phyloP scores from a whole-genome alignment of 2,888 invertebrate genomes.

The Scelioninae gen. 1 region DNA sequence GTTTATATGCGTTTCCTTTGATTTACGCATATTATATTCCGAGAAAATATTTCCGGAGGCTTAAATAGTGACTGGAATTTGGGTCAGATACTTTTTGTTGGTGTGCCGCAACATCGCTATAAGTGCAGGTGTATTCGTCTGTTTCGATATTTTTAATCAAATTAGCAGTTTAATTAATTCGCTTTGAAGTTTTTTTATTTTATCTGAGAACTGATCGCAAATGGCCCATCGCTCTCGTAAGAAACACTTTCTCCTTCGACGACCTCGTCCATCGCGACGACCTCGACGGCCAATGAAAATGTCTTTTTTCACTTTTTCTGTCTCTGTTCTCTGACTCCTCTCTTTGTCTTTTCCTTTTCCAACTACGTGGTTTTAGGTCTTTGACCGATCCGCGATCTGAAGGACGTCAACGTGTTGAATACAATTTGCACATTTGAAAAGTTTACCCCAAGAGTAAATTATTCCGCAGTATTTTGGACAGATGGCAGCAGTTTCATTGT shows the following conservation, averaged over 20 bases:
- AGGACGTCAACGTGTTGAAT: constrained; percentile 51
- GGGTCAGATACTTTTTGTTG: constrained; percentile 7
- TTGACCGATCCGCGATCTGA: constrained; percentile 60
- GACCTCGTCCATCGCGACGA: constrained; percentile 67
- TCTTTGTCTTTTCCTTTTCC: constrained; percentile 30
- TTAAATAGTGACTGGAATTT: constrained; percentile 3
- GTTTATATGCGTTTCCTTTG: constrained; percentile 54
- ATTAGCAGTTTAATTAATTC: constrained; percentile 3
- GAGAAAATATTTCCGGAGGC: constrained; percentile 15
- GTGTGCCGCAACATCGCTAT: too few species aligned
- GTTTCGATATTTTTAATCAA: neutral
- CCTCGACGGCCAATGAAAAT: constrained; percentile 65
- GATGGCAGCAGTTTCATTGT: too few species aligned
- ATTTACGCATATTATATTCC: constrained; percentile 45
- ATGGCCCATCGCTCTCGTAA: constrained; percentile 36
- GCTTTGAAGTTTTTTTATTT: neutral
- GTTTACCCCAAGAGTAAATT: neutral
- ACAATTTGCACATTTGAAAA: constrained; percentile 37
- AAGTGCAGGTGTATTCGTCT: constrained; percentile 1
- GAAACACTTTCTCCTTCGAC: constrained; percentile 66
- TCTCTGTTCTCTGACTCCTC: constrained; percentile 6
- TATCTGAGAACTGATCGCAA: constrained; percentile 46
- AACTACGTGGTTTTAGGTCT: constrained; percentile 55
- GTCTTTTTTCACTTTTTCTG: constrained; percentile 27
- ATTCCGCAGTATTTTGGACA: neutral